phyloP scores from a whole-genome alignment of 2,113 vertebrate species.

The Aptenodytes forsteri region DNA sequence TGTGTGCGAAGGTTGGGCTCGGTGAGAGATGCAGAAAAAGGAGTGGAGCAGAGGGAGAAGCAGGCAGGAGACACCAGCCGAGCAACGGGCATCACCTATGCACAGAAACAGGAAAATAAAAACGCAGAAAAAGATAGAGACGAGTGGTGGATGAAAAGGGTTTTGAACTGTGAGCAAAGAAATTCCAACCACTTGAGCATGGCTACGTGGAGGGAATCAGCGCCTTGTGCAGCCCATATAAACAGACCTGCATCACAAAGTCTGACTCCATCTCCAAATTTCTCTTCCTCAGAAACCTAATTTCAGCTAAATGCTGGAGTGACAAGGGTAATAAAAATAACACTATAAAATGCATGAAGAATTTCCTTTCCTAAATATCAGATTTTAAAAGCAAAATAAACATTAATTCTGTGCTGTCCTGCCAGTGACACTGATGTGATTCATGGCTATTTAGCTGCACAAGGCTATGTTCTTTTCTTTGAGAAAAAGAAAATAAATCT shows the following conservation, averaged over 20 bases:
- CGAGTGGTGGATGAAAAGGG: neutral
- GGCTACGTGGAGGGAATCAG: fast-evolving
- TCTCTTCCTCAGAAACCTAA: neutral
- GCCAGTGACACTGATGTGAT: conserved; percentile 29
- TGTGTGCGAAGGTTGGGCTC: fast-evolving
- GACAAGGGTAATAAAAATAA: conserved; percentile 11
- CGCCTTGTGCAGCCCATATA: fast-evolving
- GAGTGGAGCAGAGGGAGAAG: neutral
- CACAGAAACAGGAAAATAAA: neutral
- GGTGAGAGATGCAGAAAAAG: neutral
- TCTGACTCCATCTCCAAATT: neutral
- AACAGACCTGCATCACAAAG: neutral
- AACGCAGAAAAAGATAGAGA: neutral
- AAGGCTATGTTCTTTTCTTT: conserved; percentile 13
- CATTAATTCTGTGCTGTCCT: neutral
- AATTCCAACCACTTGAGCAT: neutral
- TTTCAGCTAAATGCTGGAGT: neutral
- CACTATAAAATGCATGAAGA: neutral
- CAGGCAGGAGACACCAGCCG: neutral
- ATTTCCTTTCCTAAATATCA: conserved; percentile 19
- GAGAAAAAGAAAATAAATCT: conserved; percentile 37
- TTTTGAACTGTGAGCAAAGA: neutral
- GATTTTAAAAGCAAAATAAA: conserved; percentile 13
- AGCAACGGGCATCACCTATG: fast-evolving
- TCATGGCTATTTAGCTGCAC: neutral